Evolutionary conservation across 1,140 invertebrate genomes (phyloP), one percentile per base, ranked within the genome.

Genomic region (Ostrea edulis): DNA sequence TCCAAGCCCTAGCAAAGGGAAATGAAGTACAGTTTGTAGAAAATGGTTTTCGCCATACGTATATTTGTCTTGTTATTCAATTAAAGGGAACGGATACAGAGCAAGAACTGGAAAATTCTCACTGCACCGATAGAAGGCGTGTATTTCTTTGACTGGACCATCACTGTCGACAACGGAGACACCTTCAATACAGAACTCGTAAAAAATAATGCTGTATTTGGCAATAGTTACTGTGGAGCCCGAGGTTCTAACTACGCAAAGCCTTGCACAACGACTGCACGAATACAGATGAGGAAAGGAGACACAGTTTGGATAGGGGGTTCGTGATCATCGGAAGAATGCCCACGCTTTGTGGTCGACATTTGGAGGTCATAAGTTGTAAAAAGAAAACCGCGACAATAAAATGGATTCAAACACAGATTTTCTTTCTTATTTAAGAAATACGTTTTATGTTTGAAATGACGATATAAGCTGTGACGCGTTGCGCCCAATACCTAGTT

Each of bases 131-230:
- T 29, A 14, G 20, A 14, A 8, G 81, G 81, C n/a, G 44, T 82
- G 0, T 82, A 82, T 25, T 44, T 82, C 35, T 82, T 82, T 82
- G 52, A 54, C 35, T 82, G 81, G 81, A 82, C 81, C 8, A 82
- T 82, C 7, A 20, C 17, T 4, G 35, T 44, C 20, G 44, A 82
- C 25, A 52, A 54, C 17, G 44, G 52, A 7, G 81, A 82, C 44
- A 8, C 5, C 9, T 51, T 82, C 25, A 25, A 51, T 22, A 82
- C 81, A 17, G 81, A 82, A 82, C 51, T 82, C 8, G 81, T 82
- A 7, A 82, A 82, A 54, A 82, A 82, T n/a, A 44, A 44, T 14
- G 9, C 81, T 82, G n/a, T 51, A 2, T 82, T n/a, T 17, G 81
- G 44, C 8, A 25, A 22, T 22, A 71, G 29, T 29, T 11, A 22